These are phyloP conservation scores for Lepidurus packardi DNA, from an alignment of 1,140 invertebrate species.

Conservation along the genomic window DNA sequence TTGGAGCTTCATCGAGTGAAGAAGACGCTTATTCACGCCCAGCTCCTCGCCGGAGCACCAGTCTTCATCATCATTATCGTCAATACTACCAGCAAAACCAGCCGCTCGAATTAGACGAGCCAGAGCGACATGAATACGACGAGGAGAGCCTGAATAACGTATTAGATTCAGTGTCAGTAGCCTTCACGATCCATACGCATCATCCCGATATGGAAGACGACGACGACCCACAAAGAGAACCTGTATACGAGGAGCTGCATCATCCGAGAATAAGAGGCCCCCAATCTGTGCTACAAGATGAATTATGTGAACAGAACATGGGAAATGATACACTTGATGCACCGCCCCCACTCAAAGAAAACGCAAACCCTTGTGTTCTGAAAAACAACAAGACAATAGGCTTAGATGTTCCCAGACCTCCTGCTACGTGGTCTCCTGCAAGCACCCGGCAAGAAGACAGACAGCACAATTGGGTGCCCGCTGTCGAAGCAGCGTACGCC, in stretches of 20 bases:
- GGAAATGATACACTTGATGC: neutral
- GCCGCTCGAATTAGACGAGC: neutral
- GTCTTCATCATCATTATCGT: neutral
- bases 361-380: neutral
- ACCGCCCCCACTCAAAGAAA: constrained; percentile 7
- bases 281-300: neutral
- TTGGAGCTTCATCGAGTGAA: constrained; percentile 27
- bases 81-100: constrained; percentile 8
- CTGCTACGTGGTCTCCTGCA: constrained; percentile 12
- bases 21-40: constrained; percentile 23
- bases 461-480: constrained; percentile 3
- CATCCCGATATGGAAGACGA: constrained; percentile 4
- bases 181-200: constrained; percentile 17
- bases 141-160: constrained; percentile 33
- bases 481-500: neutral
- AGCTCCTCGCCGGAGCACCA: neutral
- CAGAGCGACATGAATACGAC: constrained; percentile 20
- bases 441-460: constrained; percentile 17
- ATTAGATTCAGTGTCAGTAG: constrained; percentile 30
- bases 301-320: neutral
- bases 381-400: neutral
- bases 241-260: neutral
- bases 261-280: neutral
- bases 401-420: constrained; percentile 6
- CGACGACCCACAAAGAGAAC: constrained; percentile 10